Evolutionary conservation across 2,797 vertebrate species (phyloP), one percentile per base, ranked within the genome.

Genomic region (Buceros bicornis): DNA sequence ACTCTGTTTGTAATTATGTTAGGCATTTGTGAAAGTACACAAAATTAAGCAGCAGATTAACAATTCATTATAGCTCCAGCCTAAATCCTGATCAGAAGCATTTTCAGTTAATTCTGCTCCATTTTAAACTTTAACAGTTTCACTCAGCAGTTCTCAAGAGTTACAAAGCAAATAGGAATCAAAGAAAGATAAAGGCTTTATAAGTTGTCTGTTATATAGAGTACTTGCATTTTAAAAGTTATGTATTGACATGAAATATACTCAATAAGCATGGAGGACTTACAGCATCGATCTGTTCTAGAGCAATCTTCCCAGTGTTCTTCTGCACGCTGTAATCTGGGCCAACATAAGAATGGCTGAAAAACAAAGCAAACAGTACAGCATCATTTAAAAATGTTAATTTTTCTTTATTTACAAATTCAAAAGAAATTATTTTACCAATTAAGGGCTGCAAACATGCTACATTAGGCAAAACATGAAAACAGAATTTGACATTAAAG

Each of bases 201-300:
- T 37, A 60, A n/a, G 10, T 21, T 60, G 8, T 16, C 76, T 83
- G 20, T 40, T 18, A 73, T 8, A n/a, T 4, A 29, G 10, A 70
- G 11, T 11, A 61, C 5, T 61, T 53, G 24, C 71, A 61, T 61
- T 91, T 35, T 10, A 71, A 13, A 66, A 60, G 13, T 42, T 58
- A 60, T 1, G 0, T 9, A 80, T 56, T 26, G 43, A 61, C 9
- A 58, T 24, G 37, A 6, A 87, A 6, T 16, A 10, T 11, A 81
- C 10, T 33, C 51, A 61, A 61, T 24, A 79, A 82, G 67, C 25
- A 70, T 7, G 26, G 29, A 47, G 53, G 87, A 98, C 99, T 99
- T 98, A 99, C 99, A 73, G 97, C 86, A 98, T 99, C 99, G 4
- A 99, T 99, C 93, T 99, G 99, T 40, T 99, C 99, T 95, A 99